A percentile compares a stretch with the other conserved stretches of the same genome.
Evolutionary conservation across 2,888 invertebrate species (phyloP).

Genomic region (Tolmerus cingulatus): DNA sequence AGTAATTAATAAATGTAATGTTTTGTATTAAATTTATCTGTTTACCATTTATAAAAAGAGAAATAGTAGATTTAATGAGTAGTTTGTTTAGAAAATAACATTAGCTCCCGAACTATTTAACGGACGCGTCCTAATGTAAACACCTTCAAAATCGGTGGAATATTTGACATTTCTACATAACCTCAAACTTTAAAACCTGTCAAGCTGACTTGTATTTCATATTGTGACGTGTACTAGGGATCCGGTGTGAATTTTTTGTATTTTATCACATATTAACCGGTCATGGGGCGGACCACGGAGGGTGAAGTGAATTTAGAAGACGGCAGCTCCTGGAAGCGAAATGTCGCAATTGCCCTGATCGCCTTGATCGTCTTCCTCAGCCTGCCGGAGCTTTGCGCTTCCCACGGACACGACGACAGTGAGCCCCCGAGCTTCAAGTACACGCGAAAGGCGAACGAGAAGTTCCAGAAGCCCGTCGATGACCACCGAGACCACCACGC

Average conservation of each 20-base stretch:
- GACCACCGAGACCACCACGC: slow-evolving; percentile 52
- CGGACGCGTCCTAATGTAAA: background rate
- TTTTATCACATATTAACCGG: background rate
- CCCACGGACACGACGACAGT: slow-evolving; percentile 63
- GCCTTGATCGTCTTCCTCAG: slow-evolving; percentile 57
- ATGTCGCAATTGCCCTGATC: slow-evolving; percentile 54
- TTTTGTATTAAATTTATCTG: background rate
- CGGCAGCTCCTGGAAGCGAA: slow-evolving; percentile 46
- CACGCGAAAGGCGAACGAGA: slow-evolving; percentile 74
- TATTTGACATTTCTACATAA: background rate
- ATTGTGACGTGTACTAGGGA: slow-evolving; percentile 26
- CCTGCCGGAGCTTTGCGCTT: slow-evolving; percentile 60
- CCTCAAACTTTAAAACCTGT: background rate
- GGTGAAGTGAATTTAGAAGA: background rate
- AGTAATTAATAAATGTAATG: background rate
- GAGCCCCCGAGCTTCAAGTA: slow-evolving; percentile 84
- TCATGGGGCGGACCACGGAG: background rate
- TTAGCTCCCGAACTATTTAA: background rate
- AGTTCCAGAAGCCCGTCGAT: slow-evolving; percentile 51
- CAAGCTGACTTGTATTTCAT: background rate
- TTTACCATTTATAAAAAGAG: too few relatives aligned
- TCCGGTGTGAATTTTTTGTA: background rate
- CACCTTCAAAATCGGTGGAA: background rate
- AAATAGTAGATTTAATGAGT: too few relatives aligned
- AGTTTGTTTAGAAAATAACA: background rate